phyloP scores from a whole-genome alignment of 2,888 invertebrate genomes.

The Drosophila macrothrix region DNA sequence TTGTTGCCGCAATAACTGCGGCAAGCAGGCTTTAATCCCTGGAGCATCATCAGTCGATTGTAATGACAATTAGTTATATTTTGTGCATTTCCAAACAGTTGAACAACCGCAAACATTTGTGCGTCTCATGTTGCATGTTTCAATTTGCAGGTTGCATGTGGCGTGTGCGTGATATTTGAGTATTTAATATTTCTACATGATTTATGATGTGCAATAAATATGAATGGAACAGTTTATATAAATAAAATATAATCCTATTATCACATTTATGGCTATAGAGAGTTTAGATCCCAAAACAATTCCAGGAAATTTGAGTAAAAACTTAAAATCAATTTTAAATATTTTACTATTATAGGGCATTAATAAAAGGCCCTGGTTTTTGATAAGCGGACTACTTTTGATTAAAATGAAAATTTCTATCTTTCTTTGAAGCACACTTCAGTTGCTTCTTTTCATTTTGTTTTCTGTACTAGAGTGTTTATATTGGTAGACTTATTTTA shows the following conservation, averaged over 20 bases:
- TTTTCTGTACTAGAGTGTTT: background rate
- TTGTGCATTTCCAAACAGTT: slow-evolving; percentile 27
- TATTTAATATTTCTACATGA: background rate
- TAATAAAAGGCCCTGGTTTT: background rate
- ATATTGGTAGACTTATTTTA: background rate
- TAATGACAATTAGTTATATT: slow-evolving; percentile 52
- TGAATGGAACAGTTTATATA: background rate
- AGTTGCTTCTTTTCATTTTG: background rate
- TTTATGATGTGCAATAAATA: slow-evolving; percentile 1
- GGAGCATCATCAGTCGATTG: slow-evolving; percentile 29
- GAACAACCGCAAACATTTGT: slow-evolving; percentile 18
- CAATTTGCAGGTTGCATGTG: slow-evolving; percentile 13
- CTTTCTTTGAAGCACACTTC: background rate
- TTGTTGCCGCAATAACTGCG: slow-evolving; percentile 23
- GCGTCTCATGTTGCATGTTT: slow-evolving; percentile 14
- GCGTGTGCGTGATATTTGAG: slow-evolving; percentile 47
- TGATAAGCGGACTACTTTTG: background rate
- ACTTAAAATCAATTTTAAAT: background rate
- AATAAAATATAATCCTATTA: background rate
- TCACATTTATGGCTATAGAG: background rate
- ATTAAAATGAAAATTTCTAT: background rate
- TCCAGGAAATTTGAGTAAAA: no score
- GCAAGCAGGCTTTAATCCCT: slow-evolving; percentile 21
- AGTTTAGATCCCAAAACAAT: background rate
- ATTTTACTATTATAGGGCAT: background rate